Conservation (phyloP, 2,888 invertebrate genomes). For the Poecilus cupreus region DNA sequence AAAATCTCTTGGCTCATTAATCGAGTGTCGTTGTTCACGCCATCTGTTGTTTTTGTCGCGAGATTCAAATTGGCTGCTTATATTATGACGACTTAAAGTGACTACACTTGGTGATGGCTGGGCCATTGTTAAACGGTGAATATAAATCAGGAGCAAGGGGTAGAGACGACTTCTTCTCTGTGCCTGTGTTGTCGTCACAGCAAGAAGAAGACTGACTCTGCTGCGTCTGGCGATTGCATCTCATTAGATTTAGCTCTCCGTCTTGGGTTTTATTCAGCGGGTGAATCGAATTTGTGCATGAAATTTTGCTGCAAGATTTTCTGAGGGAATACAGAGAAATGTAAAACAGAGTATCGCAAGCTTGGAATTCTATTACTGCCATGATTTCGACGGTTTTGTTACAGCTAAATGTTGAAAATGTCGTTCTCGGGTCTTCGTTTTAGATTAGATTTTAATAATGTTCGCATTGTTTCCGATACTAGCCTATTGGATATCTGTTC, state of each 20-base stretch:
- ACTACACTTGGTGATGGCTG: slow-evolving; percentile 37
- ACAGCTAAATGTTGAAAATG: slow-evolving; percentile 13
- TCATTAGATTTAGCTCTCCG: slow-evolving; percentile 36
- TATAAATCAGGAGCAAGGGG: slow-evolving; percentile 2
- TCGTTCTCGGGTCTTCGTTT: neutral
- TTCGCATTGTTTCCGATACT: no score
- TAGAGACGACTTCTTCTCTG: neutral
- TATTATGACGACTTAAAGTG: slow-evolving; percentile 48
- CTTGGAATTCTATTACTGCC: slow-evolving; percentile 10
- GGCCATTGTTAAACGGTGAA: slow-evolving; percentile 38
- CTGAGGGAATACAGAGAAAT: slow-evolving; percentile 1
- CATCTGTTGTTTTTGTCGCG: slow-evolving; percentile 52
- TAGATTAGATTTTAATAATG: no score
- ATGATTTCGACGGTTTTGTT: slow-evolving; percentile 25
- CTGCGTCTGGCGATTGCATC: slow-evolving; percentile 25
- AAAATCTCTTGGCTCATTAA: slow-evolving; percentile 20
- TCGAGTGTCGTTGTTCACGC: slow-evolving; percentile 36
- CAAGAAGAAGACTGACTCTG: neutral
- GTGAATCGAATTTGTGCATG: slow-evolving; percentile 42
- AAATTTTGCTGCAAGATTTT: slow-evolving; percentile 18
- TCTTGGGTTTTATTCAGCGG: slow-evolving; percentile 26
- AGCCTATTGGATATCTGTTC: no score
- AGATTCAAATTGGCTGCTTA: slow-evolving; percentile 57
- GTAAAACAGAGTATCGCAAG: slow-evolving; percentile 13
- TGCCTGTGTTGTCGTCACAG: neutral